These are phyloP conservation scores for Branchipolynoe longqiensis DNA, from an alignment of 2,888 invertebrate species.

Conservation along the genomic window DNA sequence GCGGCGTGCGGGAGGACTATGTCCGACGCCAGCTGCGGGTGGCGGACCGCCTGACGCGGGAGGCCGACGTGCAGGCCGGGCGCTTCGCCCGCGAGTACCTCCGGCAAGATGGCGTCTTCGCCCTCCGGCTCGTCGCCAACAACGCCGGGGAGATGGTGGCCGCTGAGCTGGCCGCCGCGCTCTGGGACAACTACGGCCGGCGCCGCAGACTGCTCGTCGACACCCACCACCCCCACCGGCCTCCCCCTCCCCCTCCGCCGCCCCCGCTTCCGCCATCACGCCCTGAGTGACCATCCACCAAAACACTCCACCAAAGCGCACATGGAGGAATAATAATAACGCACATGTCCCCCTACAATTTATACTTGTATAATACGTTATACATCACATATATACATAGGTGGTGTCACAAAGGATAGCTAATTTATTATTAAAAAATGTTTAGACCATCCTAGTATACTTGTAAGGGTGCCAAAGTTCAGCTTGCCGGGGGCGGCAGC, in stretches of 20 bases:
- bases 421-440: no score
- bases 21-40: constrained; percentile 63
- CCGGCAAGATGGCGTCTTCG: constrained; percentile 80
- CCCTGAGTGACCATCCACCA: no score
- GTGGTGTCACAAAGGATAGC: no score
- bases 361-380: no score
- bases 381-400: no score
- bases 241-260: constrained; percentile 31
- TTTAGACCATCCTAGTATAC: no score
- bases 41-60: constrained; percentile 60
- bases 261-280: neutral
- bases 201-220: constrained; percentile 49
- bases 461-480: no score
- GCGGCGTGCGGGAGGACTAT: constrained; percentile 52
- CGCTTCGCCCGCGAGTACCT: constrained; percentile 80
- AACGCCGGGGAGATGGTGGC: constrained; percentile 81
- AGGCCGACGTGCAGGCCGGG: constrained; percentile 65
- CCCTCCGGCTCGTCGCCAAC: constrained; percentile 78
- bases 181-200: constrained; percentile 79
- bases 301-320: no score
- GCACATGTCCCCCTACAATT: no score
- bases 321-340: no score
- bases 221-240: constrained; percentile 5
- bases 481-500: no score
- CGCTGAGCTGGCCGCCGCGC: constrained; percentile 79